phyloP scores from a whole-genome alignment of 2,888 invertebrate species.

The Perithous albicinctus region DNA sequence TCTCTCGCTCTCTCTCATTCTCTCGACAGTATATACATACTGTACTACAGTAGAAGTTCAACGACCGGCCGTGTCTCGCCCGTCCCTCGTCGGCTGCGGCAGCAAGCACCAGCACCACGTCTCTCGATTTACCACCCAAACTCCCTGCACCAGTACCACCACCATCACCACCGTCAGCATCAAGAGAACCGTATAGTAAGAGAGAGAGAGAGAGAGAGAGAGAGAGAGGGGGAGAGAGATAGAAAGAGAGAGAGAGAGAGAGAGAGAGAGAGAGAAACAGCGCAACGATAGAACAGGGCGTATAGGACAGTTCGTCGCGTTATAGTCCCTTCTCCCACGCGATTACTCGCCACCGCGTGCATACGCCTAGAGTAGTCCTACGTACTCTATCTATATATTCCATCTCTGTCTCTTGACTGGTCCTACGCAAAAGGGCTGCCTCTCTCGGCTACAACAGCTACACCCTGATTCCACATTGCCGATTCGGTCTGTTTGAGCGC shows the following conservation, averaged over 20 bases:
- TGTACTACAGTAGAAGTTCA: slow-evolving; percentile 67
- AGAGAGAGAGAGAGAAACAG: slow-evolving; percentile 14
- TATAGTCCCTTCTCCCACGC: slow-evolving; percentile 65
- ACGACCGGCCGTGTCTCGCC: slow-evolving; percentile 71
- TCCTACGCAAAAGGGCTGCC: slow-evolving; percentile 11
- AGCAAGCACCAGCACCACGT: slow-evolving; percentile 61
- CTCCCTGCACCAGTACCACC: slow-evolving; percentile 62
- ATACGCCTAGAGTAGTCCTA: slow-evolving; percentile 38
- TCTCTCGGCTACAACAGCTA: neutral
- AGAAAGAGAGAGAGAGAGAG: too few species aligned
- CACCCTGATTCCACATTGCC: neutral
- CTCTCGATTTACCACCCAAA: slow-evolving; percentile 68
- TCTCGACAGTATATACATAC: slow-evolving; percentile 38
- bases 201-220: slow-evolving; percentile 15
- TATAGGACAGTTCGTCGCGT: slow-evolving; percentile 57
- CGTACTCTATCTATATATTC: slow-evolving; percentile 9
- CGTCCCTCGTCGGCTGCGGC: slow-evolving; percentile 65
- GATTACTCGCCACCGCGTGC: slow-evolving; percentile 61
- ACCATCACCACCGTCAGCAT: slow-evolving; percentile 1
- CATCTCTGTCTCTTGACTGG: slow-evolving; percentile 8
- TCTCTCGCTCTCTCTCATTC: slow-evolving; percentile 41
- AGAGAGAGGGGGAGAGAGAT: too few species aligned
- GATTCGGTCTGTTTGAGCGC: slow-evolving; percentile 22
- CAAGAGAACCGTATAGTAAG: slow-evolving; percentile 45
- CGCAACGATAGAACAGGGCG: slow-evolving; percentile 36